Base-by-base conservation (phyloP, 2,797 vertebrate genomes). In the Triplophysa yarkandensis region DNA sequence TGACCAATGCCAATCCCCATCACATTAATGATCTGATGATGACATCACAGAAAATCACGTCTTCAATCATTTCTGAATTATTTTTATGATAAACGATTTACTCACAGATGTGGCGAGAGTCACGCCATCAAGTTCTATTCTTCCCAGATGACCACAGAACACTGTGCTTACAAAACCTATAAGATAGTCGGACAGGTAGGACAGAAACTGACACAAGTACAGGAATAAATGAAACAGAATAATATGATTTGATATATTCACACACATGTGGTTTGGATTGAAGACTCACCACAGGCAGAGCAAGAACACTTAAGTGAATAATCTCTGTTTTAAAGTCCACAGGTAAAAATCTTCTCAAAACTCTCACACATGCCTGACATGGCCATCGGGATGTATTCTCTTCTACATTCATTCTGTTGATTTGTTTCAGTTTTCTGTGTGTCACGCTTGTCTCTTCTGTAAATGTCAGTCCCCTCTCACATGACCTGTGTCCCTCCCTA, bases 111-210 rank as follows among this genome's bases (percentile, higher is more conserved):
- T 87, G 0, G 95, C 94, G 36, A 97, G 86, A 0, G 88, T 83
- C 4, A 95, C 95, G 0, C 91, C 91, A 1, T 93, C 95, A 78
- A 96, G 87, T 78, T 95, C 91, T 0, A 81, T 86, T 77, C 83
- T 93, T 27, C 94, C 95, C 85, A 96, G 84, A 71, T 94, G 95
- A 2, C 95, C 95, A 70, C 95, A 95, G 89, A 96, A 97, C 68
- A 95, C 80, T 48, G 92, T 92, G 65, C 95, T 96, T 63, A 96
- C 88, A 6, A 94, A 84, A 0, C 86, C 85, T 19, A 94, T 85
- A 0, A 92, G 69, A 74, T 91, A 92, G 36, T 68, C 52, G 89
- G 94, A 89, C 55, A 94, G 3, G 81, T 93, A 92, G n/a, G 92
- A 76, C 0, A 95, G 73, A 32, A 92, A 87, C 95, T 96, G 58